These are phyloP conservation scores for Linurgus olivaceus DNA, from an alignment of 2,797 vertebrate species.

Conservation along the genomic window DNA sequence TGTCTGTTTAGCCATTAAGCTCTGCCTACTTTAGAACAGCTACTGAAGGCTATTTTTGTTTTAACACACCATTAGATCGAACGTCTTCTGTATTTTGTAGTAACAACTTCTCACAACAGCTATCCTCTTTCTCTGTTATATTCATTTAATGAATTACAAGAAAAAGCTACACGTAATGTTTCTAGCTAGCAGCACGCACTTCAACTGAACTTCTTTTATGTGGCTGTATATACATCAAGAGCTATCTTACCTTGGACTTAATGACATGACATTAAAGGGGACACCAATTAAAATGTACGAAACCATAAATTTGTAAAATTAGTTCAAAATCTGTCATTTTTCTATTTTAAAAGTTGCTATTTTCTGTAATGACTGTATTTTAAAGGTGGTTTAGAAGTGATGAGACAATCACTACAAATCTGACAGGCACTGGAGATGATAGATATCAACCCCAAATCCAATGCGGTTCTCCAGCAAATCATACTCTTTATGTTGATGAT, in stretches of 20 bases:
- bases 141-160: neutral
- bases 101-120: neutral
- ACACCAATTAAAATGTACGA: neutral
- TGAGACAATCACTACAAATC: neutral
- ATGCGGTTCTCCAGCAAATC: neutral
- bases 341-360: neutral
- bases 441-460: neutral
- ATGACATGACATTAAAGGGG: neutral
- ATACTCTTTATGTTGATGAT: neutral
- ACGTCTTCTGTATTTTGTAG: neutral
- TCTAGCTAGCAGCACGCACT: neutral
- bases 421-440: neutral
- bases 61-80: neutral
- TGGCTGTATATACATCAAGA: neutral
- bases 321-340: neutral
- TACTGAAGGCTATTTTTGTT: neutral
- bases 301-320: neutral
- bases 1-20: neutral
- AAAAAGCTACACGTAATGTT: neutral
- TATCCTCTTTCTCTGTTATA: neutral
- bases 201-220: neutral
- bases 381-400: neutral
- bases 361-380: neutral
- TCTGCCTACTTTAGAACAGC: slow-evolving; percentile 1
- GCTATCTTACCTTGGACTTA: neutral